These are phyloP conservation scores for Pristis pectinata DNA, from an alignment of 2,797 vertebrate species.

Conservation along the genomic window DNA sequence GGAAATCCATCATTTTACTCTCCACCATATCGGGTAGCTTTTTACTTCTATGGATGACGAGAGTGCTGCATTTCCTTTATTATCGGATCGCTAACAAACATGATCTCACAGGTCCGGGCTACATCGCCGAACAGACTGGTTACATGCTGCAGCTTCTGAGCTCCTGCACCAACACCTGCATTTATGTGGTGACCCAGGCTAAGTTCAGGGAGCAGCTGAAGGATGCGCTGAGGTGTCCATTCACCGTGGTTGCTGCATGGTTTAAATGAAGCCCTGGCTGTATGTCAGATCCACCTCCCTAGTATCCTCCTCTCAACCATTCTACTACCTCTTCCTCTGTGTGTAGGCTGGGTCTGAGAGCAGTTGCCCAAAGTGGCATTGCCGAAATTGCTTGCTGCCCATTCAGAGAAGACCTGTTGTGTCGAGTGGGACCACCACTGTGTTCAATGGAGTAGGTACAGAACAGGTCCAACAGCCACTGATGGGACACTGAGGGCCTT, in stretches of 20 bases:
- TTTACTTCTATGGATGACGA: neutral
- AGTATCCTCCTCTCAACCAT: neutral
- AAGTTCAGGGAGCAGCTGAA: neutral
- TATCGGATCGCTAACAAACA: neutral
- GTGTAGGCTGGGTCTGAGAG: no score
- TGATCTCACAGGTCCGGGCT: neutral
- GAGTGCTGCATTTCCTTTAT: neutral
- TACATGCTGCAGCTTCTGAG: slow-evolving; percentile 25
- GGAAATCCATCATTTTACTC: slow-evolving; percentile 7
- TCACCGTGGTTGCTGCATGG: neutral
- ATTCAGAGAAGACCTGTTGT: no score
- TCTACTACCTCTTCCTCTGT: neutral
- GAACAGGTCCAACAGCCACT: no score
- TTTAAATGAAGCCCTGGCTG: neutral
- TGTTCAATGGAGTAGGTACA: no score
- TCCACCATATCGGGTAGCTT: slow-evolving; percentile 21
- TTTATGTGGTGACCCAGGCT: slow-evolving; percentile 8
- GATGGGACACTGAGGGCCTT: no score
- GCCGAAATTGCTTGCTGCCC: no score
- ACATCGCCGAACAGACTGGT: neutral
- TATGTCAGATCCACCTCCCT: neutral
- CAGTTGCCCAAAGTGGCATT: no score
- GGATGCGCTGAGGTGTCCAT: neutral
- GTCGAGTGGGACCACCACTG: no score
- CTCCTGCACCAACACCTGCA: slow-evolving; percentile 9